Evolutionary conservation across 2,888 invertebrate genomes (phyloP), one percentile per base, ranked within the genome.

Genomic region (Apodemia hepburni): DNA sequence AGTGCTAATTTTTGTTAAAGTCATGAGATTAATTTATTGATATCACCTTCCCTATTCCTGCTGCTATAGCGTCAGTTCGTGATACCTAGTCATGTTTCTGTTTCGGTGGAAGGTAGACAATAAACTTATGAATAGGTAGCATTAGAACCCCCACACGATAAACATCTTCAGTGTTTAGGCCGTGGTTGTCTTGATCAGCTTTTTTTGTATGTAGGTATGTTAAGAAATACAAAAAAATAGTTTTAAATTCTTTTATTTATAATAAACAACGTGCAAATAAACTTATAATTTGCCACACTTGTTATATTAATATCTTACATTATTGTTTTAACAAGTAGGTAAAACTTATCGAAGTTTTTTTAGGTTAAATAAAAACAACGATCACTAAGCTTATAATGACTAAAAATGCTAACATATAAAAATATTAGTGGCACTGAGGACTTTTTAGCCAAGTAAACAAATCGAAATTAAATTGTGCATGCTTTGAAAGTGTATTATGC

Each of bases 201-300:
- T 15, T 17, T 33, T 61, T 59, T 33, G 5, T 29, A 33, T 47
- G 49, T n/a, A n/a, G n/a, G n/a, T n/a, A 4, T 18, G 58, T 62
- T 61, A 69, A 61, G 70, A 68, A 75, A 68, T 68, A 65, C 62
- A n/a, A n/a, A n/a, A 67, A 54, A 69, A 69, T 58, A 68, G 58
- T 74, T 81, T 82, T 80, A 78, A 79, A 82, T 79, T 75, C 78
- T 85, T 78, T 88, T 87, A 87, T 85, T 87, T 79, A 74, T 81
- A 82, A 82, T 88, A 87, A 90, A 88, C 87, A 84, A 84, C 87
- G 87, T 84, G 88, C 84, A 88, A 87, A 88, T 69, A 68, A 68
- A 65, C 60, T 61, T 64, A 67, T 67, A 64, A 68, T 69, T 69
- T 69, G 69, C 68, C 38, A 58, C 61, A 61, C 33, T 33, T 58